phyloP scores from a whole-genome alignment of 2,888 invertebrate species.

The Tetropium fuscum region DNA sequence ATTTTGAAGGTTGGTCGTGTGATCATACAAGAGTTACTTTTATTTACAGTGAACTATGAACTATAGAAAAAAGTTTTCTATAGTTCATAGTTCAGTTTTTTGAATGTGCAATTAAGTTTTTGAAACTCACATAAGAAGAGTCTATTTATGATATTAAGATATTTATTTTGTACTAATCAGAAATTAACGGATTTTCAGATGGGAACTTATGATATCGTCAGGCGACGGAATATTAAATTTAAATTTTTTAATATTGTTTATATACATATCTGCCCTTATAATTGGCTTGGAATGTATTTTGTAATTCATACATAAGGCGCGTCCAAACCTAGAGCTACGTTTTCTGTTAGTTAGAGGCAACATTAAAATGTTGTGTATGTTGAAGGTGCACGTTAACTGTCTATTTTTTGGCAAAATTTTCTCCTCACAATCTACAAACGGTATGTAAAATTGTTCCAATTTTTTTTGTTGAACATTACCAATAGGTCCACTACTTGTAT shows the following conservation, averaged over 20 bases:
- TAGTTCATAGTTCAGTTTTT: no score
- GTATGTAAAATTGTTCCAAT: slow-evolving; percentile 58
- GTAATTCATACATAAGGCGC: slow-evolving; percentile 64
- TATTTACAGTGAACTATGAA: no score
- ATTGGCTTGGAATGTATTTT: slow-evolving; percentile 19
- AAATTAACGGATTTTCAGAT: slow-evolving; percentile 51
- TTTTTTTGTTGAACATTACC: slow-evolving; percentile 31
- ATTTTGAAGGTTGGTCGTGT: no score
- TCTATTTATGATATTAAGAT: no score
- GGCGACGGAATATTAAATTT: slow-evolving; percentile 73
- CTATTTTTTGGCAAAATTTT: slow-evolving; percentile 34
- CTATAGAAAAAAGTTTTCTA: no score
- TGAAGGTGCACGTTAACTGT: slow-evolving; percentile 53
- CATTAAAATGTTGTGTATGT: slow-evolving; percentile 49
- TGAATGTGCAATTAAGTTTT: no score
- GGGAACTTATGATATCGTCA: slow-evolving; percentile 69
- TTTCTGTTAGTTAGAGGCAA: slow-evolving; percentile 48
- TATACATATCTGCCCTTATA: slow-evolving; percentile 34
- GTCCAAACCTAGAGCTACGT: slow-evolving; percentile 67
- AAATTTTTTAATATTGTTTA: slow-evolving; percentile 62
- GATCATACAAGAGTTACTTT: no score
- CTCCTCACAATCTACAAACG: slow-evolving; percentile 61
- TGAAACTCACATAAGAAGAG: no score
- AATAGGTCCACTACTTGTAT: slow-evolving; percentile 45
- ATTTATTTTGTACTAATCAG: slow-evolving; percentile 13